A percentile compares a stretch with the other conserved stretches of the same genome.
Evolutionary conservation across 2,797 vertebrate species (phyloP).

Genomic region (Mormyrops attenuatus): DNA sequence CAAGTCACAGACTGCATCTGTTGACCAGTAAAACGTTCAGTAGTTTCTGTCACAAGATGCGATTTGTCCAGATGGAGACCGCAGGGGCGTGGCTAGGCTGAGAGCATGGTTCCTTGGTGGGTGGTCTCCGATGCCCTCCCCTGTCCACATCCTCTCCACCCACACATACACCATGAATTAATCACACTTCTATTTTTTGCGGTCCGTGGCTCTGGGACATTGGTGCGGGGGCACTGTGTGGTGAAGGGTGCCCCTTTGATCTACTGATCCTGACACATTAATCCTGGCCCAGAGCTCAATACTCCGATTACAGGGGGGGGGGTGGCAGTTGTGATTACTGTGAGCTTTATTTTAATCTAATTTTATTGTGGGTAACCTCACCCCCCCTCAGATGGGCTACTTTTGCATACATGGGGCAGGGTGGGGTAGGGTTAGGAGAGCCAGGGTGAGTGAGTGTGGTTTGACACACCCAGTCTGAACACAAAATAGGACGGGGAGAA

Average conservation of each 20-base stretch:
- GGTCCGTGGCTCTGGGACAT: not conserved
- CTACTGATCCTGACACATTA: slow-evolving; percentile 50
- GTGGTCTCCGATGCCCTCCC: not conserved
- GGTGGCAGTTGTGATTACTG: slow-evolving; percentile 24
- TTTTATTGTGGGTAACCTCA: slow-evolving; percentile 28
- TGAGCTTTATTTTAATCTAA: not conserved
- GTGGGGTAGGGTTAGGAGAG: not conserved
- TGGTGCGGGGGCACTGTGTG: not conserved
- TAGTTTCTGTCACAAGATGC: not conserved
- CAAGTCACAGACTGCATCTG: not conserved
- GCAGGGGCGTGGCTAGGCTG: not conserved
- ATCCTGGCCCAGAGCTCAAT: slow-evolving; percentile 38
- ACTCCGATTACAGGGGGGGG: slow-evolving; percentile 55
- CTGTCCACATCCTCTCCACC: not conserved
- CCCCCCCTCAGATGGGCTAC: not conserved
- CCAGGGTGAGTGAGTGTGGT: not conserved
- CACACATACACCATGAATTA: not conserved
- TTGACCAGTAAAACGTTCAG: not conserved
- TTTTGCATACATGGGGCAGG: slow-evolving; percentile 12
- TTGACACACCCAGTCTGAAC: not conserved
- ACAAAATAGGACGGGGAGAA: not conserved
- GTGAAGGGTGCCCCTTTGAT: not conserved
- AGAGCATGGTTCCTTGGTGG: not conserved
- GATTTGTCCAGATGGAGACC: not conserved
- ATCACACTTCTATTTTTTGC: not conserved